Conservation (phyloP, 1,140 invertebrate genomes). For the Lasioglossum baleicum region DNA sequence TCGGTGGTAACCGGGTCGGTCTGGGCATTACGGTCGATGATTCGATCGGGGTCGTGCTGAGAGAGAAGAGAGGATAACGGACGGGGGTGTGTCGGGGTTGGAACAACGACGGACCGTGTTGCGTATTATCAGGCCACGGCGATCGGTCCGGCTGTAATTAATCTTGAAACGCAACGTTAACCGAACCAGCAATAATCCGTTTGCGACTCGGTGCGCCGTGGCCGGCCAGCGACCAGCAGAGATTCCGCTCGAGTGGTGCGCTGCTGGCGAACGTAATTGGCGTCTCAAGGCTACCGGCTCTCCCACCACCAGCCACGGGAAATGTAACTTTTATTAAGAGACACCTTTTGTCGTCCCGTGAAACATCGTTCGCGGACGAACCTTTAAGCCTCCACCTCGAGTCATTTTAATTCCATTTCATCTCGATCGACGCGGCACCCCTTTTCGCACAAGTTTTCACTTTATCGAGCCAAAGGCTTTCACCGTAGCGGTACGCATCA, state of each 20-base stretch:
- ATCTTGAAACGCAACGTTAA: conserved; percentile 53
- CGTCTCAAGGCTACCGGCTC: background rate
- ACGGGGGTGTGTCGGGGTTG: background rate
- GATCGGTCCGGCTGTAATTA: conserved; percentile 48
- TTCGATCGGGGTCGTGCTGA: background rate
- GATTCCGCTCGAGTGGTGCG: background rate
- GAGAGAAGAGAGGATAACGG: background rate
- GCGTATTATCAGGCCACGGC: conserved; percentile 31
- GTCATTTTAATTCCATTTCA: no score
- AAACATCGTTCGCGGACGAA: no score
- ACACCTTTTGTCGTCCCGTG: background rate
- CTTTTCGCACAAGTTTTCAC: no score
- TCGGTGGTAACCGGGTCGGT: background rate
- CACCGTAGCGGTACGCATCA: no score
- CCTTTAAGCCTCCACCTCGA: no score
- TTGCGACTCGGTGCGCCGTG: conserved; percentile 30
- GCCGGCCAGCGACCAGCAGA: background rate
- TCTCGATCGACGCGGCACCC: no score
- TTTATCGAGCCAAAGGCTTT: no score
- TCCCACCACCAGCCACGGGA: background rate
- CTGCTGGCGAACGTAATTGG: background rate
- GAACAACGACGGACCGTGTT: conserved; percentile 9
- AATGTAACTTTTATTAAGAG: background rate
- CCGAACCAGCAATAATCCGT: conserved; percentile 57
- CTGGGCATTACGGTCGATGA: conserved; percentile 27